These are phyloP conservation scores for Indicator maculatus DNA, from an alignment of 2,113 vertebrate genomes.

Conservation along the genomic window DNA sequence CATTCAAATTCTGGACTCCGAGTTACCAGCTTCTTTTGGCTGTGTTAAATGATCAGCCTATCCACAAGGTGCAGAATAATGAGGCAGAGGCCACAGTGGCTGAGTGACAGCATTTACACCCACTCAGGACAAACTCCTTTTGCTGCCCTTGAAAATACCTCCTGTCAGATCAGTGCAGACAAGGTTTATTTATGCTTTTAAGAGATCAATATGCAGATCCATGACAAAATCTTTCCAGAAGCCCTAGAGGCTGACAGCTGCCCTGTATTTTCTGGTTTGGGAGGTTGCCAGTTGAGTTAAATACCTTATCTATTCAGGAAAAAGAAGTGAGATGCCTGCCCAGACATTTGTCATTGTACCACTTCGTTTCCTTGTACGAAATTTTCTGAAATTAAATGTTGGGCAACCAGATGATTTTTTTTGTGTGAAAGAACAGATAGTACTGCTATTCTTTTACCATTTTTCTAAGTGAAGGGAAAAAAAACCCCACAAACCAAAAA, in stretches of 20 bases:
- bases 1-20: not conserved
- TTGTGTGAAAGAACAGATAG: not conserved
- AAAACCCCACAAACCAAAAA: not conserved
- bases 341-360: not conserved
- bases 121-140: not conserved
- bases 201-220: not conserved
- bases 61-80: not conserved
- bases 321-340: not conserved
- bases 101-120: not conserved
- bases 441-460: not conserved
- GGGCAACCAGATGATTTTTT: not conserved
- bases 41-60: not conserved
- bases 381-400: not conserved
- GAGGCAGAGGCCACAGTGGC: not conserved
- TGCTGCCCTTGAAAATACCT: not conserved
- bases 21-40: not conserved
- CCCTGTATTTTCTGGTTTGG: not conserved
- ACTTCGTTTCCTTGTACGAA: not conserved
- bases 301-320: not conserved
- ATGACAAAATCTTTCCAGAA: not conserved
- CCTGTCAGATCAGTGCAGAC: not conserved
- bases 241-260: slow-evolving; percentile 35
- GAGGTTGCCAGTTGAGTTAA: not conserved
- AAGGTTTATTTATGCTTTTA: not conserved
- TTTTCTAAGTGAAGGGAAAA: not conserved